Percentiles rank a stretch among this genome's conserved stretches.
phyloP scores from a whole-genome alignment of 2,797 vertebrate species.

The Cryptoblepharus egeriae region DNA sequence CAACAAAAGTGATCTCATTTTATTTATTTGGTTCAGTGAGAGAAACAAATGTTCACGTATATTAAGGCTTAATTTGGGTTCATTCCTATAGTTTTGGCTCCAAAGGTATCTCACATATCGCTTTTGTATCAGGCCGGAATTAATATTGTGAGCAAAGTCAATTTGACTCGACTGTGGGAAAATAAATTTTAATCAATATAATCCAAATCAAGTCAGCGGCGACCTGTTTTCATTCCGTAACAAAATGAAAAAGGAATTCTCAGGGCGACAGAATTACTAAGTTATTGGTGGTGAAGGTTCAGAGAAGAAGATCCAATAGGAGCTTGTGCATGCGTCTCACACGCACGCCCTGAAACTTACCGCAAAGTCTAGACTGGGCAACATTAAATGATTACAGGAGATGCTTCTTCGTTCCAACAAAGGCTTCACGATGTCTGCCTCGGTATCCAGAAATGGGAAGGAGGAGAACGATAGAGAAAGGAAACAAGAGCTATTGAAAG shows the following conservation, averaged over 20 bases:
- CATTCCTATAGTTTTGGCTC: conserved; percentile 15
- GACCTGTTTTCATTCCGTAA: conserved; percentile 68
- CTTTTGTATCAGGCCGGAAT: conserved; percentile 13
- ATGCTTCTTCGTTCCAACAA: not conserved
- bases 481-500: not conserved
- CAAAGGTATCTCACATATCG: not conserved
- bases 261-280: conserved; percentile 48
- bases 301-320: conserved; percentile 26
- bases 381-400: not conserved
- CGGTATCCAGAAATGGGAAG: not conserved
- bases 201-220: conserved; percentile 53
- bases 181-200: conserved; percentile 65
- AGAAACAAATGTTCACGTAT: conserved; percentile 29
- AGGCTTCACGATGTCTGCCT: not conserved
- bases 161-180: conserved; percentile 58
- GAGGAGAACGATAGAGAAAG: not conserved
- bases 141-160: conserved; percentile 56
- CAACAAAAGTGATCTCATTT: not conserved
- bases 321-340: conserved; percentile 35
- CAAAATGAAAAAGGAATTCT: conserved; percentile 65
- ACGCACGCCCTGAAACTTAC: not conserved
- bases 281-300: conserved; percentile 34
- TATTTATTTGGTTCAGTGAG: conserved; percentile 20
- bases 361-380: not conserved
- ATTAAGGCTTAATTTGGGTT: conserved; percentile 28